These are phyloP conservation scores for Pomatostomus ruficeps DNA, from an alignment of 2,113 vertebrate genomes.

Conservation along the genomic window DNA sequence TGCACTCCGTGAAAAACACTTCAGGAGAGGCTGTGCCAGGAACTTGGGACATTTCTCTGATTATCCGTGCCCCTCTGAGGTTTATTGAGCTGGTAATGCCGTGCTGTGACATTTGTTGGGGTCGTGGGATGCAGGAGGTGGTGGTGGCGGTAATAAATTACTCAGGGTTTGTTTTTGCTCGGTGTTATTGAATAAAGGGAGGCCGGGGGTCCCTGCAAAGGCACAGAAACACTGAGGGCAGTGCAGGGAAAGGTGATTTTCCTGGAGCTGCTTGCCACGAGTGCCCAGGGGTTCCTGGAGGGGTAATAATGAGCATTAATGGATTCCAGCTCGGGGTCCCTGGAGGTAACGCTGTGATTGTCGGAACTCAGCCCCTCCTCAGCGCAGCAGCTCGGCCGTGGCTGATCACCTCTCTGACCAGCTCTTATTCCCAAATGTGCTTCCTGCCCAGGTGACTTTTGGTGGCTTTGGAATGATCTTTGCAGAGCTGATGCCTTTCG, in stretches of 20 bases:
- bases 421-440: accelerated
- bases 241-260: not conserved
- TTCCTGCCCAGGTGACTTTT: not conserved
- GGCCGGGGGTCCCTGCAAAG: not conserved
- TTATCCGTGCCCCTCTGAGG: not conserved
- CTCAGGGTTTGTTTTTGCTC: no score
- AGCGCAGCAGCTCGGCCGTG: not conserved
- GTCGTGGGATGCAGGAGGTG: not conserved
- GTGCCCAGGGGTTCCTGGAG: not conserved
- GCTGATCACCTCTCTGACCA: accelerated
- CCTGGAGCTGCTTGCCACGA: not conserved
- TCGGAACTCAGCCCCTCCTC: not conserved
- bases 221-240: not conserved
- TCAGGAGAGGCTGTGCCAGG: not conserved
- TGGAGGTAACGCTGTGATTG: accelerated
- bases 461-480: not conserved
- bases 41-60: not conserved
- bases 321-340: not conserved
- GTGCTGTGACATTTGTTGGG: not conserved
- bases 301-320: not conserved
- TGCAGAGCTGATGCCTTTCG: not conserved
- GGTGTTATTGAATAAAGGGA: not conserved
- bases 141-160: not conserved
- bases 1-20: accelerated
- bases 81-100: not conserved